Evolutionary conservation across 1,140 invertebrate species (phyloP), one percentile per base, ranked within the genome.

Genomic region (Eriosoma lanigerum): DNA sequence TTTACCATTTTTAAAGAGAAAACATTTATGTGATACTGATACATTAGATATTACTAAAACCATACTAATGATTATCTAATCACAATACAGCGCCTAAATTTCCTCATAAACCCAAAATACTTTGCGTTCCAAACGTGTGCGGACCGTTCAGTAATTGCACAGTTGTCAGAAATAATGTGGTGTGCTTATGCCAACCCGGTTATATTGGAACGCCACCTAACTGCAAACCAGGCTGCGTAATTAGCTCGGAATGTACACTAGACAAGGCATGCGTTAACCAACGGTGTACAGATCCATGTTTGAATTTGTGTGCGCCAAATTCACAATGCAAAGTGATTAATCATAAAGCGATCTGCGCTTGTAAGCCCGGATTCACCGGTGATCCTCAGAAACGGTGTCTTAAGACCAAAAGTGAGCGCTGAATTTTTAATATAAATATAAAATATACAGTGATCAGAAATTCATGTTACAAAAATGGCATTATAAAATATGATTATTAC

Each of bases 61-160:
- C 26, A 48, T 26, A 48, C 72, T 80, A 70, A 81, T 66, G 15
- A 48, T 52, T 6, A 38, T 38, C 3, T 48, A 44, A 58, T 78
- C 32, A 38, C 8, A 38, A 38, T 78, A 62, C 56, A 70, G 80
- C 60, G 19, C 24, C 46, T 81, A 56, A 50, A 52, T 12, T n/a
- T 44, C 81, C 80, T 15, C 19, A 48, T 56, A 85, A 85, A 52
- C 82, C 62, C 46, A 78, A 60, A 26, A 86, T 90, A 83, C 88
- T 89, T 4, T 92, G 91, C 83, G 86, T 87, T 83, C 89, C 88
- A 81, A 88, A 88, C 81, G 88, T 90, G 0, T 92, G 91, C 84
- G 91, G 91, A 12, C 89, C 90, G 19, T 90, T 90, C 83, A 90
- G 90, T 81, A 88, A 89, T 84, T 92, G 91, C 84, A 87, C 87